Percentiles rank a stretch among this genome's conserved stretches.
phyloP scores from a whole-genome alignment of 2,888 invertebrate genomes.

The Entomobrya proxima region DNA sequence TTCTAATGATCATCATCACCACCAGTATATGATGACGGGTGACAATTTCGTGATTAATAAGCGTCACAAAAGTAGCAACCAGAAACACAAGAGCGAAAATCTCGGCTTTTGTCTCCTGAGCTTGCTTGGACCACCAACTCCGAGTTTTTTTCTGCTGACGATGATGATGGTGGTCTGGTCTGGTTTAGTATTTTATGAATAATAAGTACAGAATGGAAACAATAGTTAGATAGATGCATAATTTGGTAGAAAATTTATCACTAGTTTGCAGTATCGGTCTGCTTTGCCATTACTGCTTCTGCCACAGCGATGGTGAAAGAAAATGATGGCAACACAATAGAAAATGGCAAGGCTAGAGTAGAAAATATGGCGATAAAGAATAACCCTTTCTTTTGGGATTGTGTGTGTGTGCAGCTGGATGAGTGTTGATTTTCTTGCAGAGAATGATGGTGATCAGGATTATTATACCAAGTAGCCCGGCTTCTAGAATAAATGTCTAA shows the following conservation, averaged over 20 bases:
- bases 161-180: neutral
- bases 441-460: neutral
- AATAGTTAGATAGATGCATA: neutral
- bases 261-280: too few relatives aligned
- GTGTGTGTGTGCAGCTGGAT: constrained; percentile 10
- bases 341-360: neutral
- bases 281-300: neutral
- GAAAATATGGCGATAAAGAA: neutral
- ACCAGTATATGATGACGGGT: constrained; percentile 44
- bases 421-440: constrained; percentile 1
- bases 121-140: neutral
- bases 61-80: neutral
- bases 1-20: neutral
- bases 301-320: neutral
- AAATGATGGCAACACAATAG: neutral
- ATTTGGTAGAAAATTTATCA: neutral
- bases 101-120: neutral
- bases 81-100: neutral
- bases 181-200: too few relatives aligned
- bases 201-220: neutral
- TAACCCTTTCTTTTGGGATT: neutral
- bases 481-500: too few relatives aligned
- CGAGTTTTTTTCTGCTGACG: neutral
- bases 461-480: too few relatives aligned
- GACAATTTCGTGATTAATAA: constrained; percentile 63